Evolutionary conservation across 1,140 invertebrate genomes (phyloP).

Genomic region (Macrobrachium nipponense): DNA sequence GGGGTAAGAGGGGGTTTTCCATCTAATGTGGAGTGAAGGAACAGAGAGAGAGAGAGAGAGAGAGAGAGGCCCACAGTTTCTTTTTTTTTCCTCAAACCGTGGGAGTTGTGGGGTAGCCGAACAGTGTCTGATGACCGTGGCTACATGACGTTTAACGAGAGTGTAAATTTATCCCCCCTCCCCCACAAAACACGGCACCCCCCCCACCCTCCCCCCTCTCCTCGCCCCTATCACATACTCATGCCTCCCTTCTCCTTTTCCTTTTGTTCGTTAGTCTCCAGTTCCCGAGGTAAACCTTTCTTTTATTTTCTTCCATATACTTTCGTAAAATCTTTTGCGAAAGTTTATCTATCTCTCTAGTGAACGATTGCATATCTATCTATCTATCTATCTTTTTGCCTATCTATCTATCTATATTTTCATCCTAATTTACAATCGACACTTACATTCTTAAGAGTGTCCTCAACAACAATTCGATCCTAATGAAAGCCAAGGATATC

Average conservation of each 20-base stretch:
- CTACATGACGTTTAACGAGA: slow-evolving; percentile 41
- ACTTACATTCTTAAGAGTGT: too few species aligned
- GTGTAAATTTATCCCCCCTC: slow-evolving; percentile 30
- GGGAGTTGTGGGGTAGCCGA: slow-evolving; percentile 13
- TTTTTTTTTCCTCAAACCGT: not conserved
- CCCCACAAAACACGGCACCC: too few species aligned
- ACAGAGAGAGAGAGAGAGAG: not conserved
- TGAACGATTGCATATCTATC: not conserved
- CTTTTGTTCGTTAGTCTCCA: not conserved
- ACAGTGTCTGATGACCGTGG: not conserved
- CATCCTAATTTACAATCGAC: not conserved
- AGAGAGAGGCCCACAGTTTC: not conserved
- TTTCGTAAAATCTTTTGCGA: not conserved
- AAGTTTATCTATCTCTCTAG: not conserved
- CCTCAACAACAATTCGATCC: too few species aligned
- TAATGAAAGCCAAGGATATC: too few species aligned
- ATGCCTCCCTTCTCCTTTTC: not conserved
- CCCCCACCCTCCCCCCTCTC: not conserved
- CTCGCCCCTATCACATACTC: not conserved
- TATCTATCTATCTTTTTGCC: not conserved
- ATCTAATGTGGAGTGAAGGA: too few species aligned
- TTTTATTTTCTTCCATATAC: not conserved
- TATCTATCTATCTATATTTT: slow-evolving; percentile 16
- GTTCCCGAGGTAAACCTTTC: not conserved
- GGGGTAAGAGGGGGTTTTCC: too few species aligned